Evolutionary conservation across 2,113 vertebrate species (phyloP), one percentile per base, ranked within the genome.

Genomic region (Anseranas semipalmata): DNA sequence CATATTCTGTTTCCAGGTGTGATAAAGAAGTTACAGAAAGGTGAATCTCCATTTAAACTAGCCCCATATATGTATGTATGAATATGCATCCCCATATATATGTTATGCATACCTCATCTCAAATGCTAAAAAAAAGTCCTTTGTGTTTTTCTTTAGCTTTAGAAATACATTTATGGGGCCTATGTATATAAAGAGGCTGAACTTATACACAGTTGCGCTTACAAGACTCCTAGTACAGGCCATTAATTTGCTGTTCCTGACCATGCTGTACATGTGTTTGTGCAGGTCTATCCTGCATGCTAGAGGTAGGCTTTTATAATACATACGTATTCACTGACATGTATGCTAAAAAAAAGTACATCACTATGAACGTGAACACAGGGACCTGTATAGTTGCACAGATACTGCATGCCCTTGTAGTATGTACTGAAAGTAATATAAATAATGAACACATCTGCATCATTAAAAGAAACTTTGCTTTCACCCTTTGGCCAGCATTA

Each of bases 331-430:
- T 48, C 56, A 30, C 33, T 68, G 48, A 30, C 15, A 10, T 0
- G 1, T 41, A 7, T 56, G 22, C 39, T 18, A 19, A 78, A 50
- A 79, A 67, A 19, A 10, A 8, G 39, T 35, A 10, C n/a, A 12
- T 50, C 53, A 86, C 55, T 72, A 52, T 59, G 80, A 52, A 39
- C 10, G 12, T 75, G 46, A 91, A 58, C 70, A 45, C 52, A 24
- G 0, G 1, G 21, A 30, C 13, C 7, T 1, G 0, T 56, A 2
- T 3, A 63, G 28, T 6, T 85, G 80, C 74, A 85, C 70, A 52
- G 12, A 4, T 58, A 6, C 16, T 50, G 35, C 56, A 4, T 56
- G 22, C 19, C 27, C 41, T 62, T 9, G 18, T 46, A n/a, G 0
- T 28, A 7, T n/a, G 33, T 43, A 60, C 52, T 43, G 71, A 15